Conservation (phyloP, 2,113 vertebrate species). For the Setophaga petechia region DNA sequence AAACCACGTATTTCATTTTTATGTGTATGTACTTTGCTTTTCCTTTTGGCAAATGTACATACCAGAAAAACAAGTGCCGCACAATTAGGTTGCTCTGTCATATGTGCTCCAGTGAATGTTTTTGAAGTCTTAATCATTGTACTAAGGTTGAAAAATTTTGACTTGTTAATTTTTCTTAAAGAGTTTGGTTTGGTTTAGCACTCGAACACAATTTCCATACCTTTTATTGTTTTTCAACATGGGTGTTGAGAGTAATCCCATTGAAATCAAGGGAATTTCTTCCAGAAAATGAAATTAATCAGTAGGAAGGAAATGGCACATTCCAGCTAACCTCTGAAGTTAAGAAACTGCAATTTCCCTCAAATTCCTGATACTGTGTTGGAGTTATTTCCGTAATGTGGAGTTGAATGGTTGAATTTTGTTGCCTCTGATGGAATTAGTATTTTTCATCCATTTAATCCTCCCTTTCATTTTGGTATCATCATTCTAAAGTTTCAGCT, state of each 20-base stretch:
- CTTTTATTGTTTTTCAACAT: neutral
- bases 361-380: neutral
- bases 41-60: neutral
- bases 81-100: neutral
- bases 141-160: neutral
- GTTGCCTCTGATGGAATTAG: neutral
- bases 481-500: neutral
- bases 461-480: slow-evolving; percentile 2
- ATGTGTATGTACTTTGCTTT: neutral
- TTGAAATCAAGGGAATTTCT: neutral
- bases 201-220: neutral
- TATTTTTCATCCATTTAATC: slow-evolving; percentile 22
- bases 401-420: neutral
- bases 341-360: neutral
- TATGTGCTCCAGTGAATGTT: neutral
- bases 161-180: neutral
- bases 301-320: neutral
- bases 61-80: neutral
- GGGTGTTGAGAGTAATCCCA: neutral
- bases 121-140: neutral
- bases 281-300: neutral
- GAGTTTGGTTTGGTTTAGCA: neutral
- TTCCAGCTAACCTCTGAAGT: neutral
- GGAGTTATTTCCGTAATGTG: neutral
- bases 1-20: neutral